phyloP scores from a whole-genome alignment of 1,140 invertebrate genomes.

The Cyrtorhinus lividipennis region DNA sequence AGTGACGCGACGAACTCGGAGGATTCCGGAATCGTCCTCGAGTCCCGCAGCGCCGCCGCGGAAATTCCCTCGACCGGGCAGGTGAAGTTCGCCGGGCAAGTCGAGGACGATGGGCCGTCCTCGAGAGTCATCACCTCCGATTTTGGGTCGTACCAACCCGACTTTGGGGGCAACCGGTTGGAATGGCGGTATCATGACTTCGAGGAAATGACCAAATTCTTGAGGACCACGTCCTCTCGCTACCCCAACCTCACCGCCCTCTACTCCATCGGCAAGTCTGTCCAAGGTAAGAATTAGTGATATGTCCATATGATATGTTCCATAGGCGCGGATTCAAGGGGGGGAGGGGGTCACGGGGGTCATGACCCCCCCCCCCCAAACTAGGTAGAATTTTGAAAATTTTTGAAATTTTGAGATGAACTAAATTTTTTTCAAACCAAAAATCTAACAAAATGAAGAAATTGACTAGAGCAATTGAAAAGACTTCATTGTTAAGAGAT shows the following conservation, averaged over 20 bases:
- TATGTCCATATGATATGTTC: no score
- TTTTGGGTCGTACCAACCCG: neutral
- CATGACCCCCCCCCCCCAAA: no score
- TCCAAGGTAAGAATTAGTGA: slow-evolving; percentile 64
- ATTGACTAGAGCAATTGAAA: no score
- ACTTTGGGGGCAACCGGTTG: slow-evolving; percentile 27
- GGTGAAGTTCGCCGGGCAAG: neutral
- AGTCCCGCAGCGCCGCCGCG: neutral
- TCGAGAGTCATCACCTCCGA: slow-evolving; percentile 9
- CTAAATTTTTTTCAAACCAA: no score
- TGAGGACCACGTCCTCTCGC: slow-evolving; percentile 57
- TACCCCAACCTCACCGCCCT: slow-evolving; percentile 75
- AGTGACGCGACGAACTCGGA: neutral
- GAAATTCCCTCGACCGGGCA: neutral
- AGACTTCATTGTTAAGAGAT: no score
- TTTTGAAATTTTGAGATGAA: no score
- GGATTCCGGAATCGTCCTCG: neutral
- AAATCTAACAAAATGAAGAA: no score
- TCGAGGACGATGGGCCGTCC: neutral
- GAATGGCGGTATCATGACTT: slow-evolving; percentile 84
- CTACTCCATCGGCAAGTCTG: slow-evolving; percentile 85
- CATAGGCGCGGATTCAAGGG: no score
- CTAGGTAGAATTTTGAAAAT: no score
- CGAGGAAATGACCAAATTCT: slow-evolving; percentile 66
- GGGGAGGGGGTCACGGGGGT: no score